A percentile compares a stretch with the other conserved stretches of the same genome.
Evolutionary conservation across 2,888 invertebrate genomes (phyloP).

Genomic region (Pomacea canaliculata): DNA sequence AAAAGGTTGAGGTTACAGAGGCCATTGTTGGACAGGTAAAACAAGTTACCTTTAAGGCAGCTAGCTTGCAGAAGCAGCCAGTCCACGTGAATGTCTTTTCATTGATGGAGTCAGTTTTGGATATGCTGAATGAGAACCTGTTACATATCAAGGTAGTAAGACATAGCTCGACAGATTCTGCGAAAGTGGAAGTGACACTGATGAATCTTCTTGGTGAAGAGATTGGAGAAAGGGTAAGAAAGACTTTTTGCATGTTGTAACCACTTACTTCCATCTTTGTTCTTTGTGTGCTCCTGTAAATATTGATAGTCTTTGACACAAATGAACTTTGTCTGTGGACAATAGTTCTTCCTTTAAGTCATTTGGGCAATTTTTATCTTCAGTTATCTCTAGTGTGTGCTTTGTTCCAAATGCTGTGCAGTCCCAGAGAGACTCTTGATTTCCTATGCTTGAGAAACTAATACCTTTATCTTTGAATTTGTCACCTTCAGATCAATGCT

Average conservation of each 20-base stretch:
- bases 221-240: constrained; percentile 29
- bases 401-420: too few species aligned
- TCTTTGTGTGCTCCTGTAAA: too few species aligned
- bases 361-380: too few species aligned
- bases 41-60: constrained; percentile 33
- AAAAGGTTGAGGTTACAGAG: constrained; percentile 39
- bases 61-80: constrained; percentile 27
- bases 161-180: constrained; percentile 58
- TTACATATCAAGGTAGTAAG: constrained; percentile 70
- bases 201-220: constrained; percentile 73
- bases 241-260: background rate
- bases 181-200: constrained; percentile 58
- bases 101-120: constrained; percentile 72
- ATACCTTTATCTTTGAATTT: too few species aligned
- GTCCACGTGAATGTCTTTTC: constrained; percentile 40
- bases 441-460: too few species aligned
- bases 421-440: too few species aligned
- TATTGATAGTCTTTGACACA: too few species aligned
- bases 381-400: too few species aligned
- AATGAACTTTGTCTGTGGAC: too few species aligned
- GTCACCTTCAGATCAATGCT: too few species aligned
- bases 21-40: constrained; percentile 32
- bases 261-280: background rate
- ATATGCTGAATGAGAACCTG: constrained; percentile 74
- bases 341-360: too few species aligned